Evolutionary conservation across 2,797 vertebrate species (phyloP).

Genomic region (Fratercula arctica): DNA sequence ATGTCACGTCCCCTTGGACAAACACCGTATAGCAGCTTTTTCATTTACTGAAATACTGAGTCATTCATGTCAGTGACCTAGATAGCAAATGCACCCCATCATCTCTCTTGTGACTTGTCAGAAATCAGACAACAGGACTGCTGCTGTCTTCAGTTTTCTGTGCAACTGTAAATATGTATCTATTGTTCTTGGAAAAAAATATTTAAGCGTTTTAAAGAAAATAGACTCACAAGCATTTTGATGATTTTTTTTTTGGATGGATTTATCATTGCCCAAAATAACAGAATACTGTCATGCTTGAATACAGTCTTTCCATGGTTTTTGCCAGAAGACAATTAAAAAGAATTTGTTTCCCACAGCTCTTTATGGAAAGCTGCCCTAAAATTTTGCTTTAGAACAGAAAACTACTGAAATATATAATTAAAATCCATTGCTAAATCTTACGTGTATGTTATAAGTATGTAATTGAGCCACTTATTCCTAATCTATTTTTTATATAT

Average conservation of each 20-base stretch:
- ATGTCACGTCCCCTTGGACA: not conserved
- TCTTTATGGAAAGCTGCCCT: not conserved
- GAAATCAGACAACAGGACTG: not conserved
- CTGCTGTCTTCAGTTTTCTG: not conserved
- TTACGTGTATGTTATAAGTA: no score
- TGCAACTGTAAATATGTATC: not conserved
- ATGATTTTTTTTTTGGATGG: not conserved
- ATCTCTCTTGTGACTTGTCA: not conserved
- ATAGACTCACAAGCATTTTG: not conserved
- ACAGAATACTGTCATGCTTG: not conserved
- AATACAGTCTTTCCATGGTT: not conserved
- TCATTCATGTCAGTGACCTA: not conserved
- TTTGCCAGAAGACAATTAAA: not conserved
- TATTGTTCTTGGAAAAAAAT: not conserved
- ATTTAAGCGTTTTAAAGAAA: not conserved
- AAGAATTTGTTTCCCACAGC: not conserved
- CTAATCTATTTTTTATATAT: accelerated
- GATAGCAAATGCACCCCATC: not conserved
- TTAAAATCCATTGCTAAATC: not conserved
- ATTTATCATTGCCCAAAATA: not conserved
- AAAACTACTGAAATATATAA: not conserved
- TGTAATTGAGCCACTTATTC: not conserved
- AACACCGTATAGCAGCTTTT: not conserved
- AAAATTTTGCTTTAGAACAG: not conserved
- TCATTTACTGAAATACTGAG: not conserved